Percentiles rank a stretch among this genome's conserved stretches.
Evolutionary conservation across 1,140 invertebrate species (phyloP).

Genomic region (Tetragonula clypearis): DNA sequence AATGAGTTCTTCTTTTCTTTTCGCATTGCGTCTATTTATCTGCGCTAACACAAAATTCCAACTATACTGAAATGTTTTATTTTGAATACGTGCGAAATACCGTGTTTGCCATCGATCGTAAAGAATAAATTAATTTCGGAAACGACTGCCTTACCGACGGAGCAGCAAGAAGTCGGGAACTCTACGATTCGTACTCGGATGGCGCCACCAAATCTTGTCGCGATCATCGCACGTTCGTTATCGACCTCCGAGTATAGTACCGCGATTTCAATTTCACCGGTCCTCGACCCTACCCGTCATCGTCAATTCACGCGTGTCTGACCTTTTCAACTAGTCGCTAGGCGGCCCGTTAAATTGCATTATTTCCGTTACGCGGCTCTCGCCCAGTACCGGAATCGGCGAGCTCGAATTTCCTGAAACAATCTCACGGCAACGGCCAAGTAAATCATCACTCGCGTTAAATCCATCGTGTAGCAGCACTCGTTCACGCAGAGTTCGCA

Average conservation of each 20-base stretch:
- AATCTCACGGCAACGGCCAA: not conserved
- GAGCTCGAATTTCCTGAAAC: slow-evolving; percentile 28
- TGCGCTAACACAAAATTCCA: too few species aligned
- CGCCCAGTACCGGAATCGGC: slow-evolving; percentile 1
- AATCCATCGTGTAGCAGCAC: not conserved
- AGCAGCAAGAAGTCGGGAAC: slow-evolving; percentile 33
- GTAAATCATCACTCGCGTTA: not conserved
- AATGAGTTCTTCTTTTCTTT: too few species aligned
- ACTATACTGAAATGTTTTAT: too few species aligned
- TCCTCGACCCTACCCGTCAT: not conserved
- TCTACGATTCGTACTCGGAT: slow-evolving; percentile 58
- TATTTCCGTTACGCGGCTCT: slow-evolving; percentile 36
- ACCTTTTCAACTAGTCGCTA: not conserved
- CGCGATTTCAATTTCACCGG: slow-evolving; percentile 27
- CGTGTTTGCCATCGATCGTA: too few species aligned
- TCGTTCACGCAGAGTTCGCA: not conserved
- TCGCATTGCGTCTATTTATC: too few species aligned
- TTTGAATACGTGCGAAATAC: too few species aligned
- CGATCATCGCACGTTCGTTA: slow-evolving; percentile 18
- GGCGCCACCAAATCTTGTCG: slow-evolving; percentile 73
- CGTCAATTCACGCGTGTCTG: slow-evolving; percentile 16
- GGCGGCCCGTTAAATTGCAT: slow-evolving; percentile 21
- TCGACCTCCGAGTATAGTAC: slow-evolving; percentile 45
- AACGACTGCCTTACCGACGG: slow-evolving; percentile 61
- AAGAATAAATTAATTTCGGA: not conserved